Evolutionary conservation across 2,113 vertebrate species (phyloP).

Genomic region (Neolamprologus cancellatus): DNA sequence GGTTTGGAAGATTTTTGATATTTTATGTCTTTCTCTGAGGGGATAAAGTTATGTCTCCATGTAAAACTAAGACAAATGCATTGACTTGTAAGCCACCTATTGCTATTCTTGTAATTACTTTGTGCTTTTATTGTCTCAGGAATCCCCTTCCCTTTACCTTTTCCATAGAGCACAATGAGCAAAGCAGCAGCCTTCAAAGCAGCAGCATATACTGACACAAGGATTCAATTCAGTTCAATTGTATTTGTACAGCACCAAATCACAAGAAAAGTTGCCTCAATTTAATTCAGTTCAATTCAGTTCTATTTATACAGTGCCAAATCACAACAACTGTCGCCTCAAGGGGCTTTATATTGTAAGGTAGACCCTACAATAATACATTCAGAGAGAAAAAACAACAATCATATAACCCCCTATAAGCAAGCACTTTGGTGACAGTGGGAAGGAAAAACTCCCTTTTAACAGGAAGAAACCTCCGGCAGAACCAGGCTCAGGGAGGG

Average conservation of each 20-base stretch:
- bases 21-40: not conserved
- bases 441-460: not conserved
- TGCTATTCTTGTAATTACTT: not conserved
- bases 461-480: not conserved
- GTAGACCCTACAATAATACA: not conserved
- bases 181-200: not conserved
- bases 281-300: not conserved
- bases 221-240: not conserved
- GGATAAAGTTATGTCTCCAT: not conserved
- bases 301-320: fast-evolving
- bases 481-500: not conserved
- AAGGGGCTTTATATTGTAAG: not conserved
- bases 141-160: not conserved
- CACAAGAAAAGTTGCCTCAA: not conserved
- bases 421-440: not conserved
- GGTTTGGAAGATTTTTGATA: not conserved
- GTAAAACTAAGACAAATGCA: not conserved
- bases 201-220: not conserved
- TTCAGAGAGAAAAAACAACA: not conserved
- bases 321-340: not conserved
- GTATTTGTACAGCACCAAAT: not conserved
- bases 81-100: not conserved
- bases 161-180: not conserved
- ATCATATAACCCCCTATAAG: not conserved
- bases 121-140: not conserved